Base-by-base conservation (phyloP, 2,888 invertebrate genomes). In the Leptopilina syphax region DNA sequence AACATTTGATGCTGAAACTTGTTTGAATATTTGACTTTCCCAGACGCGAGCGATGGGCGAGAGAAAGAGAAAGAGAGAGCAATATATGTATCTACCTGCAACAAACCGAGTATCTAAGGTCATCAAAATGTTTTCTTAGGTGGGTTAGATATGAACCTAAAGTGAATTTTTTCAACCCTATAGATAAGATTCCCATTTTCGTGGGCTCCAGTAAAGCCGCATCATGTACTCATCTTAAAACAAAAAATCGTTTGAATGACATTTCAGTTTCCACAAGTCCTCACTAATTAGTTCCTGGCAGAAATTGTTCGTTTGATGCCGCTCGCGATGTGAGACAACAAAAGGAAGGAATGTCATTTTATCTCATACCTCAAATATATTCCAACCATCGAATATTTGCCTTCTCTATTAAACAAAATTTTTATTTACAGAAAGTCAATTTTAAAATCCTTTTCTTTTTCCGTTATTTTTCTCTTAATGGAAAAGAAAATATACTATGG, bases 21-120 rank as follows among this genome's bases (percentile, higher is more conserved):
- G 87, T 89, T 90, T 88, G 87, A 88, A 86, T 92, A 91, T 92
- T 92, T 92, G 88, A 91, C 91, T 92, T 92, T 92, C 91, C 91
- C 91, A 92, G 90, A 89, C 87, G 87, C 84, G 83, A 83, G 44
- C 44, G 44, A 44, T 44, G 44, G 8, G 44, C 34, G 34, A 44
- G 44, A 7, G 8, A 44, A 8, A 44, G 44, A 44, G 44, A 44
- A 7, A 8, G 44, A 44, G 82, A 82, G 85, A 88, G 87, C 85
- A 79, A 78, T 84, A 87, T 50, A 79, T 81, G 82, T 87, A 85
- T 88, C 89, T 90, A 89, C 89, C 89, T 90, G 87, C 86, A 82
- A 83, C 83, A 81, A 83, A 83, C 44, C 8, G 79, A 34, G 34
- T 34, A 85, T 85, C 88, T 86, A 87, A 88, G 86, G 85, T 88